These are phyloP conservation scores for Rhinophrynus dorsalis DNA, from an alignment of 2,797 vertebrate species.

Conservation along the genomic window DNA sequence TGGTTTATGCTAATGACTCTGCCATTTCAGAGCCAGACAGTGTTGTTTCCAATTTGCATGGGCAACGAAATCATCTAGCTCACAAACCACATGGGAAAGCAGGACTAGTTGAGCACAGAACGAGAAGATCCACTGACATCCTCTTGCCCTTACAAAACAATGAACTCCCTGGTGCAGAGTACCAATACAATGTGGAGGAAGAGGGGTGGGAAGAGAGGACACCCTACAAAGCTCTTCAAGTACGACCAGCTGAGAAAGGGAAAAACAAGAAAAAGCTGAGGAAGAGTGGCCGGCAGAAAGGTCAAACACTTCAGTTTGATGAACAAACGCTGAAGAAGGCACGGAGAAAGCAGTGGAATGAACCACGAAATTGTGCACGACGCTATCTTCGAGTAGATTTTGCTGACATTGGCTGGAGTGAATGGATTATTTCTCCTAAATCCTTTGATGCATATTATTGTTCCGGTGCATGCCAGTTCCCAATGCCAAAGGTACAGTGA, in stretches of 20 bases:
- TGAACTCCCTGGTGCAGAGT: conserved; percentile 86
- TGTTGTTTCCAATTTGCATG: conserved; percentile 80
- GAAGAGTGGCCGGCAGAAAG: conserved; percentile 80
- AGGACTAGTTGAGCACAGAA: conserved; percentile 54
- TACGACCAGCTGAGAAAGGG: conserved; percentile 72
- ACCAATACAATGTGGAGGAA: conserved; percentile 70
- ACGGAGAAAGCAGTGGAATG: conserved; percentile 90
- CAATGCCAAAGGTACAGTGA: conserved; percentile 89
- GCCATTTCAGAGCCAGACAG: conserved; percentile 90
- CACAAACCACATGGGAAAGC: conserved; percentile 29
- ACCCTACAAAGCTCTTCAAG: conserved; percentile 78
- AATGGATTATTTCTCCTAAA: conserved; percentile 98
- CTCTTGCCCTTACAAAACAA: conserved; percentile 89
- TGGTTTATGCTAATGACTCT: conserved; percentile 92
- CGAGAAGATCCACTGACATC: conserved; percentile 72
- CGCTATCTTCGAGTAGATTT: conserved; percentile 96
- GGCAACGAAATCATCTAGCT: conserved; percentile 58
- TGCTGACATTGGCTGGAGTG: conserved; percentile 96
- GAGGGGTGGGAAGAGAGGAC: conserved; percentile 77
- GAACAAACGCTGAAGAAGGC: conserved; percentile 93
- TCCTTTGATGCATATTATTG: conserved; percentile 96
- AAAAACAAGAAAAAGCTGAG: conserved; percentile 81
- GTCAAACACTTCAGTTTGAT: conserved; percentile 88
- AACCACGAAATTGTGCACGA: conserved; percentile 84
- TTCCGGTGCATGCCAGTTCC: conserved; percentile 94